Conservation (phyloP, 2,113 vertebrate species). For the Struthio camelus region DNA sequence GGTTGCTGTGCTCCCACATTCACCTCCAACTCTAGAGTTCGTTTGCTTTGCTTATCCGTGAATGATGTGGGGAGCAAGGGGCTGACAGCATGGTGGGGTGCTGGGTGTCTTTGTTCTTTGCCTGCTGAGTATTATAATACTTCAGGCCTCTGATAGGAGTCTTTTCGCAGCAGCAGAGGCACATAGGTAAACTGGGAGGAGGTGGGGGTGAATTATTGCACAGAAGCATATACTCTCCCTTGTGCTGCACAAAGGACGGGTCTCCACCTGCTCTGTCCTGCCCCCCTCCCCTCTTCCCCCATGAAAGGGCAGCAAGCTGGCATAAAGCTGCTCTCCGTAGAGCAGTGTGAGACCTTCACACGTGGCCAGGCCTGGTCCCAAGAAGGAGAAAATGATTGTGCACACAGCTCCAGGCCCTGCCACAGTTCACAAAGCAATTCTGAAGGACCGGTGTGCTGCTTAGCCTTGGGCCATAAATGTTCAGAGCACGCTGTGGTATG, state of each 20-base stretch:
- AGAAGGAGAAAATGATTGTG: neutral
- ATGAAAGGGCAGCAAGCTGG: neutral
- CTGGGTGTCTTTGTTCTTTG: neutral
- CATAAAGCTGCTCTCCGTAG: neutral
- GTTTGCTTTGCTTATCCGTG: neutral
- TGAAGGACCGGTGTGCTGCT: neutral
- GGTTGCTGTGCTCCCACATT: neutral
- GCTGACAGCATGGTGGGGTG: neutral
- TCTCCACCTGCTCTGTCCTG: neutral
- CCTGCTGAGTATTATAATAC: neutral
- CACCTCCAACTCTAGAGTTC: neutral
- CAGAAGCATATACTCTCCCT: neutral
- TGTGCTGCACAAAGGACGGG: too few species aligned
- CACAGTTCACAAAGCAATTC: neutral
- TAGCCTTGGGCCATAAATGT: neutral
- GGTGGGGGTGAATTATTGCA: neutral
- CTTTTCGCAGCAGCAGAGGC: neutral
- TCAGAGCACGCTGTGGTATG: too few species aligned
- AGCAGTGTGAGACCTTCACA: neutral
- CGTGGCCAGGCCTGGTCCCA: neutral
- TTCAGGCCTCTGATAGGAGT: neutral
- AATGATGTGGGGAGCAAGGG: neutral
- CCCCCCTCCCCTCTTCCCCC: too few species aligned
- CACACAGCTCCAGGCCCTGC: neutral
- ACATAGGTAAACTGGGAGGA: neutral